Conservation (phyloP, 2,797 vertebrate species). For the Mormyrops attenuatus region DNA sequence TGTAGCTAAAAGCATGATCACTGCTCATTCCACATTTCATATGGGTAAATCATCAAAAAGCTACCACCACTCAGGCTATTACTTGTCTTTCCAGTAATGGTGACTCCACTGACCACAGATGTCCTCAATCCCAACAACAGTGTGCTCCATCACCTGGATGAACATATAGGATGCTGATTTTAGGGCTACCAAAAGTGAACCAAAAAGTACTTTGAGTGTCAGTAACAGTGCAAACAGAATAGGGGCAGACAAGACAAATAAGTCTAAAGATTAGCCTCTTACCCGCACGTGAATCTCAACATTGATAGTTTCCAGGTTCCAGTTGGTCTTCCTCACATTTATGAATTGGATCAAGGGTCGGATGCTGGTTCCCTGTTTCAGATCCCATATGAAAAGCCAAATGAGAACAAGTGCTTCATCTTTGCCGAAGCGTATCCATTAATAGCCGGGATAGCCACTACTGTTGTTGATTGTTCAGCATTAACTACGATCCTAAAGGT, state of each 20-base stretch:
- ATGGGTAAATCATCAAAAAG: background rate
- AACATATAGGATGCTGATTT: background rate
- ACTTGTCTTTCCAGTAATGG: slow-evolving; percentile 98
- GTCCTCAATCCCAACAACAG: slow-evolving; percentile 87
- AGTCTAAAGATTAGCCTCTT: slow-evolving; percentile 33
- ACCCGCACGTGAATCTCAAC: slow-evolving; percentile 88
- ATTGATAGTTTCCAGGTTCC: slow-evolving; percentile 80
- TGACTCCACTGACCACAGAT: slow-evolving; percentile 96
- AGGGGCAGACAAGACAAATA: background rate
- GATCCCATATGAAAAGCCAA: background rate
- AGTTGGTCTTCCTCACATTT: slow-evolving; percentile 84
- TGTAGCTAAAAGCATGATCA: background rate
- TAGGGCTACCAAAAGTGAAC: background rate
- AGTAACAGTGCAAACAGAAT: background rate
- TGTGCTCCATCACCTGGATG: slow-evolving; percentile 85
- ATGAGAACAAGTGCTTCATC: background rate
- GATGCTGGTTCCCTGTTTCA: slow-evolving; percentile 85
- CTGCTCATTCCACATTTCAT: background rate
- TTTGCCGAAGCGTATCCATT: background rate
- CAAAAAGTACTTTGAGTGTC: background rate
- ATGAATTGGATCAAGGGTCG: slow-evolving; percentile 88
- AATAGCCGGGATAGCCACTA: background rate
- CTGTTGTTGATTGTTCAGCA: background rate
- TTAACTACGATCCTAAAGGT: background rate
- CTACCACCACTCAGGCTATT: slow-evolving; percentile 45